Percentiles rank a stretch among this genome's conserved stretches.
phyloP scores from a whole-genome alignment of 2,888 invertebrate genomes.

The Ectropis crepuscularia region DNA sequence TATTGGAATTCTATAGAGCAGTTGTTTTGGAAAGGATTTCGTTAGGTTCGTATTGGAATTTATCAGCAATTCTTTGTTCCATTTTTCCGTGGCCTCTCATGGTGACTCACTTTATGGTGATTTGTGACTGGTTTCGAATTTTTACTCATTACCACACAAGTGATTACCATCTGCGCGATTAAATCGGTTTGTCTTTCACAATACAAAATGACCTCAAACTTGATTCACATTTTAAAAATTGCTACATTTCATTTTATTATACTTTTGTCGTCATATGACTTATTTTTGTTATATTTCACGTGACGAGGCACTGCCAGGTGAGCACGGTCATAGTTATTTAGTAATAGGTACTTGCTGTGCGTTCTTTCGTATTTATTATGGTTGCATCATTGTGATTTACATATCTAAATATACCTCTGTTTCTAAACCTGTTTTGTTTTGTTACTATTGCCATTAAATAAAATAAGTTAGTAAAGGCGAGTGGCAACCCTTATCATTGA shows the following conservation, averaged over 20 bases:
- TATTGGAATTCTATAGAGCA: constrained; percentile 67
- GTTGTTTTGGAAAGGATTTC: constrained; percentile 61
- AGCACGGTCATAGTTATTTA: too few species aligned
- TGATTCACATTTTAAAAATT: constrained; percentile 2
- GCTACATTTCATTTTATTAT: neutral
- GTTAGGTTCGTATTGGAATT: constrained; percentile 56
- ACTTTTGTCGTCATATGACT: too few species aligned
- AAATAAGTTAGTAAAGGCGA: too few species aligned
- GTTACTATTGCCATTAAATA: too few species aligned
- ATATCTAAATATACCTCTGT: too few species aligned
- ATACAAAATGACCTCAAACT: constrained; percentile 3
- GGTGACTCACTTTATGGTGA: constrained; percentile 31
- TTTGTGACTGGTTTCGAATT: constrained; percentile 12
- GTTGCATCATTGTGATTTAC: too few species aligned
- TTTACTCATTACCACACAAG: neutral
- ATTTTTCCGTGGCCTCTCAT: constrained; percentile 23
- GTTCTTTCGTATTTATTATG: too few species aligned
- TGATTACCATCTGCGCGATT: constrained; percentile 2
- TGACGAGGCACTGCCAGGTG: too few species aligned
- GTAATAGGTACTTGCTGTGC: too few species aligned
- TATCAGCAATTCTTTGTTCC: constrained; percentile 19
- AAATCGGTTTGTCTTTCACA: neutral
- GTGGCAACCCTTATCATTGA: too few species aligned
- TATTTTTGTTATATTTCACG: too few species aligned
- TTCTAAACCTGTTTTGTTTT: too few species aligned